Evolutionary conservation across 2,113 vertebrate species (phyloP).

Genomic region (Myrmecophaga tridactyla): DNA sequence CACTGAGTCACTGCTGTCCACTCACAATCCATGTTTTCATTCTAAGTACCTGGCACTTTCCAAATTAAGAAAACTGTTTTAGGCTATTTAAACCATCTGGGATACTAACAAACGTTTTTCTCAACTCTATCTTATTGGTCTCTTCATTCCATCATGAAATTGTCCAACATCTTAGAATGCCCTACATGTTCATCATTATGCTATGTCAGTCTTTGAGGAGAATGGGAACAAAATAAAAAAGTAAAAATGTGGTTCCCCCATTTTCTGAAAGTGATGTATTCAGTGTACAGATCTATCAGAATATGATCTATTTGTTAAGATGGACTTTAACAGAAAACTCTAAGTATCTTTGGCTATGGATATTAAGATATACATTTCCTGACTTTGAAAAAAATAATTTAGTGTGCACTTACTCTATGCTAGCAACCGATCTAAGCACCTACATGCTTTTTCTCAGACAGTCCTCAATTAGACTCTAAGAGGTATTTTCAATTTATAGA

Average conservation of each 20-base stretch:
- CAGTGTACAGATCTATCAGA: no score
- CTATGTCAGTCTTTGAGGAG: not conserved
- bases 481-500: not conserved
- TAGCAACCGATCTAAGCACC: not conserved
- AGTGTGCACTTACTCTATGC: not conserved
- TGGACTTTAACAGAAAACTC: not conserved
- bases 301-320: constrained; percentile 9
- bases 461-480: not conserved
- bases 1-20: no score
- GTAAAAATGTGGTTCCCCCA: no score
- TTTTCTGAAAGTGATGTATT: no score
- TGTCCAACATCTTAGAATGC: not conserved
- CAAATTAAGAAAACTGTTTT: not conserved
- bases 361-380: not conserved
- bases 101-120: not conserved
- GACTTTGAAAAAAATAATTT: not conserved
- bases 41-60: no score
- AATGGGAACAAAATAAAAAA: no score
- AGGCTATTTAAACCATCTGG: not conserved
- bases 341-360: not conserved
- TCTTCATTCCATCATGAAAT: no score
- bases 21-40: no score
- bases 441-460: not conserved
- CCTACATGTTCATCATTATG: not conserved
- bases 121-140: no score